Evolutionary conservation across 2,888 invertebrate genomes (phyloP).

Genomic region (Idaea aversata): DNA sequence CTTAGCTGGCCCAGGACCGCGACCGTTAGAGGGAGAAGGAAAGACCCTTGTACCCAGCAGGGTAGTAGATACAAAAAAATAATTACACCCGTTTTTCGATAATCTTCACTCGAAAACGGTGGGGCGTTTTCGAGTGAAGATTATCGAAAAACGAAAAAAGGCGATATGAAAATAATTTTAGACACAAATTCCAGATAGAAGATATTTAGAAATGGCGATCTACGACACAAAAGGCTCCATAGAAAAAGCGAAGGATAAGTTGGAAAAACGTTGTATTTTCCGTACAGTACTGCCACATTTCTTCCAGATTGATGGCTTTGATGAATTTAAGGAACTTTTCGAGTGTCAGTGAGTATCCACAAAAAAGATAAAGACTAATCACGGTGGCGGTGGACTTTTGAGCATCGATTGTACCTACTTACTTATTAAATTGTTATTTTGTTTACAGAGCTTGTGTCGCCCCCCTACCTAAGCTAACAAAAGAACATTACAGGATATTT

Average conservation of each 20-base stretch:
- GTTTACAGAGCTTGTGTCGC: background rate
- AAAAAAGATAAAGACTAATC: no score
- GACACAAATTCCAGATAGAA: background rate
- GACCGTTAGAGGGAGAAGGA: no score
- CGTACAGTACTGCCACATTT: background rate
- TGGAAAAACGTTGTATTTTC: background rate
- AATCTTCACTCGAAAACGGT: no score
- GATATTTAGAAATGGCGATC: background rate
- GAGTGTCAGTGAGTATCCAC: background rate
- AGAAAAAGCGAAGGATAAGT: background rate
- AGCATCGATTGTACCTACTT: no score
- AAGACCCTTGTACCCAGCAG: no score
- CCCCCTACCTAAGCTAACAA: background rate
- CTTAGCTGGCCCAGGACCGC: no score
- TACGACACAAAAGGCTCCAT: background rate
- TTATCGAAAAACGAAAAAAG: no score
- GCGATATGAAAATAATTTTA: background rate
- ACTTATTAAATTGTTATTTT: background rate
- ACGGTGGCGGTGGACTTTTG: no score
- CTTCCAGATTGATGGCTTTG: background rate
- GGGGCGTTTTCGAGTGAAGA: no score
- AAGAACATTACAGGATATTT: background rate
- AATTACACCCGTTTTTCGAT: no score
- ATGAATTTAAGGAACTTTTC: background rate
- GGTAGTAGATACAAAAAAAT: no score